Evolutionary conservation across 2,797 vertebrate genomes (phyloP).

Genomic region (Muscicapa comitata): DNA sequence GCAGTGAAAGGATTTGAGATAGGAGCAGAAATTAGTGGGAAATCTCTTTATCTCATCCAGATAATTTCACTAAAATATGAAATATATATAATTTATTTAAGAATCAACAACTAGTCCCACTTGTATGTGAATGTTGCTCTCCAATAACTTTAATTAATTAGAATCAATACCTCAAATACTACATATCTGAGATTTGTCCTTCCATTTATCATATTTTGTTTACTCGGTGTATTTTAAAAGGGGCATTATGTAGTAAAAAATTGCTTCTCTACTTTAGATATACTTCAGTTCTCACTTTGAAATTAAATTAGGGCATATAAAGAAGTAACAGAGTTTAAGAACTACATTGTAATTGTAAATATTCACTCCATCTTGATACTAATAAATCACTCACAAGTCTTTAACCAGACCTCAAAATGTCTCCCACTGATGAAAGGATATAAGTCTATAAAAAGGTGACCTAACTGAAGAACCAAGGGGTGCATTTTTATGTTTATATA

Average conservation of each 20-base stretch:
- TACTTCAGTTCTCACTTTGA: slow-evolving; percentile 17
- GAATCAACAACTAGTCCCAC: not conserved
- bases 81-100: not conserved
- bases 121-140: not conserved
- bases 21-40: not conserved
- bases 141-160: not conserved
- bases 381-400: slow-evolving; percentile 57
- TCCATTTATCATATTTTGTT: not conserved
- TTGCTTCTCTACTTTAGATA: slow-evolving; percentile 45
- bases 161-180: not conserved
- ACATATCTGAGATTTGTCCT: not conserved
- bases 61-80: not conserved
- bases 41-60: not conserved
- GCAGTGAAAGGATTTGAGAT: not conserved
- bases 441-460: not conserved
- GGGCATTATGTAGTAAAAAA: not conserved
- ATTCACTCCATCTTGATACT: slow-evolving; percentile 26
- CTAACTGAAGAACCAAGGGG: not conserved
- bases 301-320: not conserved
- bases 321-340: not conserved
- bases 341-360: slow-evolving; percentile 57
- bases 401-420: slow-evolving; percentile 49
- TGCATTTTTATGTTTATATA: not conserved
- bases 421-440: not conserved
- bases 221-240: not conserved